These are phyloP conservation scores for Orthosia cruda DNA, from an alignment of 2,888 invertebrate species.

Conservation along the genomic window DNA sequence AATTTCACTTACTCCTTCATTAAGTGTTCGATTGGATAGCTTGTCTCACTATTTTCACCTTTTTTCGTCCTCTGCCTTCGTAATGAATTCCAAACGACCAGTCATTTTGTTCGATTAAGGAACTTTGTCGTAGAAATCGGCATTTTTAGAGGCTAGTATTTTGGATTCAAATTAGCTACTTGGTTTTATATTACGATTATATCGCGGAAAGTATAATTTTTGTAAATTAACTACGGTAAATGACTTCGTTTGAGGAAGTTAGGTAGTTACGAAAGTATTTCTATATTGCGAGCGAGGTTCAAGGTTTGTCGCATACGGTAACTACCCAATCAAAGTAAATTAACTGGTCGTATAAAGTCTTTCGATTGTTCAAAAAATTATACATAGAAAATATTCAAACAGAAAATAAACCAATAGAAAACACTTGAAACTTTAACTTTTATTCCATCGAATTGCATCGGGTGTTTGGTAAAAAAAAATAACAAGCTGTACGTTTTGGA, in stretches of 20 bases:
- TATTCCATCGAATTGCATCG: not conserved
- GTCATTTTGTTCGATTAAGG: conserved; percentile 31
- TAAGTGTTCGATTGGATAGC: conserved; percentile 34
- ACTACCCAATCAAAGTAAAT: not conserved
- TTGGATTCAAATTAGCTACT: conserved; percentile 5
- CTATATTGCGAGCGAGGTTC: conserved; percentile 6
- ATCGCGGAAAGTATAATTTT: conserved; percentile 36
- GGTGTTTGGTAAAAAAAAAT: not conserved
- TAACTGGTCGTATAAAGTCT: not conserved
- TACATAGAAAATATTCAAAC: not conserved
- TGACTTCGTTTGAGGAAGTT: conserved; percentile 37
- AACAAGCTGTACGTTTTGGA: not conserved
- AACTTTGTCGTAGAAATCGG: conserved; percentile 5
- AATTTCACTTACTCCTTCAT: conserved; percentile 33
- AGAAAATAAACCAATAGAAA: not conserved
- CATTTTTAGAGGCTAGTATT: conserved; percentile 8
- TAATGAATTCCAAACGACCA: conserved; percentile 18
- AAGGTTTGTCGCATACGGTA: conserved; percentile 9
- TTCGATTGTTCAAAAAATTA: not conserved
- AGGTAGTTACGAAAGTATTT: conserved; percentile 16
- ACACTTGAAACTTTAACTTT: not conserved
- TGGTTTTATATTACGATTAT: conserved; percentile 13
- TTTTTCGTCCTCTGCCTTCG: not conserved
- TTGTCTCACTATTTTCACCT: conserved; percentile 30
- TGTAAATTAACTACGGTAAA: conserved; percentile 29